Base-by-base conservation (phyloP, 2,888 invertebrate genomes). In the Acrobasis consociella region DNA sequence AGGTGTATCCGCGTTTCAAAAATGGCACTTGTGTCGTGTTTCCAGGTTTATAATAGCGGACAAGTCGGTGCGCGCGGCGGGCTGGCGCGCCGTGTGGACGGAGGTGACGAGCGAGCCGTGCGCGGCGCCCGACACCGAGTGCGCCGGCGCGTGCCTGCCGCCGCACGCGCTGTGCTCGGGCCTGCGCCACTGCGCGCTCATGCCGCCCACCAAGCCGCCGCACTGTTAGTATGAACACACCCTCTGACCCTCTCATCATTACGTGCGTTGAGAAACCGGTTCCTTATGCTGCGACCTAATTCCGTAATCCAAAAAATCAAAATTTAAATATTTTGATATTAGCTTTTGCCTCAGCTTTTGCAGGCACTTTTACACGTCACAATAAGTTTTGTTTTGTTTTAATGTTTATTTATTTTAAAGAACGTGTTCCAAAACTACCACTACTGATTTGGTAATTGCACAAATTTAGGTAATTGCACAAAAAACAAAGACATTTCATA, bases 51-150 rank as follows among this genome's bases (percentile, higher is more conserved):
- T 98, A 84, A 97, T 97, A 81, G 97, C 98, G 66, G 97, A 98
- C 87, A 97, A 97, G 93, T 97, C 98, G 53, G 97, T 98, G 67
- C 99, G 99, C 70, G 97, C 97, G 77, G 95, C 96, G 86, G 99
- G 99, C 66, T 99, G 99, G 93, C 95, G 96, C 81, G 96, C 98
- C 58, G 95, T 97, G 61, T 99, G 99, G 98, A 99, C 99, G 64
- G 99, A 99, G 93, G 96, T 99, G 74, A 72, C 95, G 97, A 71
- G 94, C 89, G 78, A 94, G 94, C 64, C 62, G 58, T 67, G 70
- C 69, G 71, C 67, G 53, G 76, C 69, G 39, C 79, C 74, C 72
- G 75, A 75, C 70, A 62, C 56, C 49, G 74, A 70, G 65, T 86
- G 86, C 79, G 80, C 70, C 39, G 86, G 81, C 73, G 84, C 86